Evolutionary conservation across 2,113 vertebrate genomes (phyloP).

Genomic region (Labeo catla): DNA sequence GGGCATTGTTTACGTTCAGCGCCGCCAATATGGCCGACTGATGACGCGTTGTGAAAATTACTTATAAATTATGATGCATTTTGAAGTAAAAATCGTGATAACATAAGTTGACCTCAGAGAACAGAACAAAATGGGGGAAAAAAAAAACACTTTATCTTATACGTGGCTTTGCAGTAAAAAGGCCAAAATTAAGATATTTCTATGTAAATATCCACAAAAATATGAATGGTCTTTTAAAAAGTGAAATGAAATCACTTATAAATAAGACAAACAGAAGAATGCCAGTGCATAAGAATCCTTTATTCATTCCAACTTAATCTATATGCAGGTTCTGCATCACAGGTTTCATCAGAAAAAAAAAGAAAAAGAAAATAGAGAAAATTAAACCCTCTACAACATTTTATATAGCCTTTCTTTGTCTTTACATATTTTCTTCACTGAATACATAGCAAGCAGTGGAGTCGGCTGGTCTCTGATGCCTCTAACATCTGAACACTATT

Average conservation of each 20-base stretch:
- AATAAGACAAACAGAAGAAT: not conserved
- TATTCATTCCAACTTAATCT: slow-evolving; percentile 70
- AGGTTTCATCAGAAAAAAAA: slow-evolving; percentile 44
- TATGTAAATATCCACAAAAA: not conserved
- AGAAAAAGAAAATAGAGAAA: slow-evolving; percentile 61
- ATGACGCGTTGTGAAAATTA: too few species aligned
- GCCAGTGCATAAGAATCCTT: slow-evolving; percentile 64
- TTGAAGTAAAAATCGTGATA: too few species aligned
- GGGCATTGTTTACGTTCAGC: too few species aligned
- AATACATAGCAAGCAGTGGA: slow-evolving; percentile 49
- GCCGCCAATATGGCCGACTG: too few species aligned
- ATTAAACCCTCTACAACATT: slow-evolving; percentile 57
- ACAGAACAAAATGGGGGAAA: too few species aligned
- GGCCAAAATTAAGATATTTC: not conserved
- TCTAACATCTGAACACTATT: slow-evolving; percentile 46
- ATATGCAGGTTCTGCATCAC: slow-evolving; percentile 49
- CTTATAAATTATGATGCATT: too few species aligned
- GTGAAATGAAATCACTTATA: not conserved
- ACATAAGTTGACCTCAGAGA: too few species aligned
- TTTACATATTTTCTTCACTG: slow-evolving; percentile 45
- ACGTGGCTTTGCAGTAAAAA: too few species aligned
- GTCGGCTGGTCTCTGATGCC: slow-evolving; percentile 35
- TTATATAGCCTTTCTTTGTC: not conserved
- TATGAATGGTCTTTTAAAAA: not conserved
- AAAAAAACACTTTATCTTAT: too few species aligned